Percentiles rank a stretch among this genome's conserved stretches.
Evolutionary conservation across 2,797 vertebrate genomes (phyloP).

Genomic region (Mormyrops attenuatus): DNA sequence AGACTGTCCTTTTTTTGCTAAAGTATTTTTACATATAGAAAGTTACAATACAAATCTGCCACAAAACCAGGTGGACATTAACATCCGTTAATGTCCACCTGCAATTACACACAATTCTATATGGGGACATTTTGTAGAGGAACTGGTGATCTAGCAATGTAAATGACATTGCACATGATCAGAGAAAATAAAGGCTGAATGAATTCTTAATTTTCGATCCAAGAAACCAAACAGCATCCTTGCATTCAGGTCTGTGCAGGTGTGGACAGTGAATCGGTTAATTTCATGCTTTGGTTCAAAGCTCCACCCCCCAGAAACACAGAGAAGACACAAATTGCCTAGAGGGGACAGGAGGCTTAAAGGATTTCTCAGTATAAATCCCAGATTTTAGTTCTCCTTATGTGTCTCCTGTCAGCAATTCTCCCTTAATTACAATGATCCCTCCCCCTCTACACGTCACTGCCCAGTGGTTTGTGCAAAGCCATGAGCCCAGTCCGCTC

Average conservation of each 20-base stretch:
- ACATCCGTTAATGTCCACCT: background rate
- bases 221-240: background rate
- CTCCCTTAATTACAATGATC: background rate
- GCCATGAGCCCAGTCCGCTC: background rate
- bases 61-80: background rate
- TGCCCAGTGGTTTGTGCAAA: background rate
- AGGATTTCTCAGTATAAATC: constrained; percentile 6
- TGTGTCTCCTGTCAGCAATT: constrained; percentile 1
- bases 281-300: background rate
- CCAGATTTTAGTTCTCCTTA: background rate
- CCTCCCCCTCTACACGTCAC: background rate
- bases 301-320: background rate
- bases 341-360: background rate
- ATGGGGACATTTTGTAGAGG: background rate
- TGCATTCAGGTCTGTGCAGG: background rate
- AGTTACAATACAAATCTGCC: background rate
- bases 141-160: background rate
- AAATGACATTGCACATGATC: background rate
- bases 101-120: background rate
- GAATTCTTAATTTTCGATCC: background rate
- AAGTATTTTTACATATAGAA: background rate
- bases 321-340: background rate
- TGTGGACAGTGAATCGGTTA: background rate
- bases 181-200: background rate
- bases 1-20: background rate